Conservation (phyloP, 2,113 vertebrate species). For the Balaeniceps rex region DNA sequence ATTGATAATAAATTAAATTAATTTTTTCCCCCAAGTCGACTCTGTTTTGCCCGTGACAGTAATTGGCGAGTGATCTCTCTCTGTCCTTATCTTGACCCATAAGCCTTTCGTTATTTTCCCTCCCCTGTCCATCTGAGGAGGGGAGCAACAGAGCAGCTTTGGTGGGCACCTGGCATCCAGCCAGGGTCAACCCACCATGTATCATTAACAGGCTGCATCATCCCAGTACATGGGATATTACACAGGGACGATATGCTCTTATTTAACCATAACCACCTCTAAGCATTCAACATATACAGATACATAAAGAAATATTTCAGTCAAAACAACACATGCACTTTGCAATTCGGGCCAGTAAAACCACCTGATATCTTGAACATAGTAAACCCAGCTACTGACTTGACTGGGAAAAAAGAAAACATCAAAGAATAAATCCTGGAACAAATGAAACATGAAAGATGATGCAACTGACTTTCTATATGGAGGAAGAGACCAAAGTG, state of each 20-base stretch:
- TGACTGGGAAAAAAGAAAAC: background rate
- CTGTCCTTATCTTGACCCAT: too few species aligned
- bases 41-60: too few species aligned
- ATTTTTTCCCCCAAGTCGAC: too few species aligned
- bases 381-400: background rate
- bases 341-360: background rate
- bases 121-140: too few species aligned
- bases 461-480: background rate
- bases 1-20: too few species aligned
- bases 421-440: background rate
- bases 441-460: background rate
- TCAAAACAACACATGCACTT: background rate
- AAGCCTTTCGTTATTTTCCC: too few species aligned
- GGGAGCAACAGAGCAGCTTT: too few species aligned
- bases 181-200: too few species aligned
- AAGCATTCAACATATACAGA: background rate
- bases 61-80: too few species aligned
- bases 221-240: background rate
- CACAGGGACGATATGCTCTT: rapidly evolving
- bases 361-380: background rate
- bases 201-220: background rate
- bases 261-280: background rate
- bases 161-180: too few species aligned
- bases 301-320: background rate
- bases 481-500: background rate